phyloP scores from a whole-genome alignment of 2,888 invertebrate species.

The Argyresthia goedartella region DNA sequence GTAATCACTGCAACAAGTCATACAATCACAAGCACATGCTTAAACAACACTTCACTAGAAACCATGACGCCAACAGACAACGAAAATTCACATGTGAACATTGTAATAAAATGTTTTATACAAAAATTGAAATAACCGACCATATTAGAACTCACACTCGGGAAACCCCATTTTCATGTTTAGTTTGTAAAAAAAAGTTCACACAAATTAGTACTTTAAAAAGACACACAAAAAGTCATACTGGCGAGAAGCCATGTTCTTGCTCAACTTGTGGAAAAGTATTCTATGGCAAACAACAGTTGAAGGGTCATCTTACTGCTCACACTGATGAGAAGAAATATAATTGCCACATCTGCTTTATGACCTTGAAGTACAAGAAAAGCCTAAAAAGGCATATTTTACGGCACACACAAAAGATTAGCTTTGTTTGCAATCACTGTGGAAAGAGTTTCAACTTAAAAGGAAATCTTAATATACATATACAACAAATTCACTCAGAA shows the following conservation, averaged over 20 bases:
- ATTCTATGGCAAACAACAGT: conserved; percentile 43
- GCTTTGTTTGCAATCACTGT: conserved; percentile 48
- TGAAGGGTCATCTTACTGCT: conserved; percentile 35
- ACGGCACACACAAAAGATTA: conserved; percentile 33
- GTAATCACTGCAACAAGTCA: conserved; percentile 37
- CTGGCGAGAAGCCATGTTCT: conserved; percentile 30
- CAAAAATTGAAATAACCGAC: conserved; percentile 35
- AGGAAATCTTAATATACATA: conserved; percentile 64
- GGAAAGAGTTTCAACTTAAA: conserved; percentile 50
- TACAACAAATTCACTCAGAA: conserved; percentile 62
- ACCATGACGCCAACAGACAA: conserved; percentile 28
- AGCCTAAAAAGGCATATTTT: conserved; percentile 63
- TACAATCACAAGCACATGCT: conserved; percentile 39
- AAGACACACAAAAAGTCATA: conserved; percentile 39
- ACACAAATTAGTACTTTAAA: conserved; percentile 38
- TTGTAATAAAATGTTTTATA: conserved; percentile 49
- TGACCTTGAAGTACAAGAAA: conserved; percentile 57
- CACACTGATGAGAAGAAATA: conserved; percentile 42
- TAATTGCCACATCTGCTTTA: conserved; percentile 46
- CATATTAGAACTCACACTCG: conserved; percentile 52
- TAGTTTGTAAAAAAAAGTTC: conserved; percentile 35
- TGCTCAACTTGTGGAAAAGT: conserved; percentile 42
- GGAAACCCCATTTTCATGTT: conserved; percentile 48
- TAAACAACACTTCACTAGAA: conserved; percentile 36
- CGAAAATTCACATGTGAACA: conserved; percentile 45